Base-by-base conservation (phyloP, 2,797 vertebrate genomes). In the Poecilia velifera region DNA sequence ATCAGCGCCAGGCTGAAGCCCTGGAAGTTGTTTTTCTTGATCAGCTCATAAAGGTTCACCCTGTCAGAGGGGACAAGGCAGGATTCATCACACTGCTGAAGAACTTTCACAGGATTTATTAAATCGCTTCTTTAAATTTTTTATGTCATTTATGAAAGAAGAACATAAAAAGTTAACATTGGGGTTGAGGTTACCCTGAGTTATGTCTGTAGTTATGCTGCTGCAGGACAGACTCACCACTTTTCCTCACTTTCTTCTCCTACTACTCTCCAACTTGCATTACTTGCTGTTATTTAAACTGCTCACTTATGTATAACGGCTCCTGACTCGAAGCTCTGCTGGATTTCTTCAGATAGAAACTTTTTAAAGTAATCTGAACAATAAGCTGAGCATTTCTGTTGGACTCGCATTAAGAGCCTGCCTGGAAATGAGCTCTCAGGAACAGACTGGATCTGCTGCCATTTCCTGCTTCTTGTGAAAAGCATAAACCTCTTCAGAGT, bases 11-110 rank as follows among this genome's bases (percentile, higher is more conserved):
- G 90, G 76, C 96, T 97, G 94, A 99, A 98, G 79, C 98, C 98
- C 92, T 98, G 97, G 92, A 98, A 98, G 94, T 96, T 97, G 89
- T 98, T 98, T 89, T 97, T 98, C 94, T 98, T 98, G 77, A 99
- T 98, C 82, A 98, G 88, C 89, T 99, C 97, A 9, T 98, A 98
- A 84, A 98, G 92, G 94, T 98, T 99, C 84, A 97, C 97, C 87
- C 97, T 99, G 94, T 1, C 8, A 53, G 84, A n/a, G 75, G 83
- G 28, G 87, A 10, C 85, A 74, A 62, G 34, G 22, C 4, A 25
- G 20, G 49, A n/a, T 8, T 45, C n/a, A 49, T 59, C 25, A 31
- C 3, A n/a, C 55, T 59, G 55, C 55, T 59, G n/a, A 59, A 31
- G 12, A 14, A 59, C 55, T 31, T 59, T 12, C n/a, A 59, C 55